Base-by-base conservation (phyloP, 1,140 invertebrate genomes). In the Drosophila rufa region DNA sequence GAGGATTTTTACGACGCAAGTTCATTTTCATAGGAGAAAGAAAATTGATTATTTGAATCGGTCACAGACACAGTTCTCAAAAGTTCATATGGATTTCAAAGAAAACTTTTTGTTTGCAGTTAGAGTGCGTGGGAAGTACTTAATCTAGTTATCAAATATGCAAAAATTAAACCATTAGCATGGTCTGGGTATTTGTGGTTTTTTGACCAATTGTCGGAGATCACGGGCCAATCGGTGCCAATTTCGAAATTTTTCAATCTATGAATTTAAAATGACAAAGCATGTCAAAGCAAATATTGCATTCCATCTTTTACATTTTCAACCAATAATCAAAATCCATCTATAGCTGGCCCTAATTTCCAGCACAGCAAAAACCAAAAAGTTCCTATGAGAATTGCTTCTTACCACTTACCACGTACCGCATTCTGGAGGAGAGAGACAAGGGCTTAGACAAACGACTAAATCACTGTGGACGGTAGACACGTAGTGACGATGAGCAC, bases 181-280 rank as follows among this genome's bases (percentile, higher is more conserved):
- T 36, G 33, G 7, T 8, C 33, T 9, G 33, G 11, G 1, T 9
- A 11, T 36, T 36, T 36, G 43, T 57, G n/a, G 11, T 53, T 25
- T 58, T 36, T 71, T 30, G 33, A 5, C 27, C 38, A 67, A 57
- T 46, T n/a, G 12, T 8, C 9, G 22, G 19, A 38, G 14, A 51
- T 40, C 48, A 27, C 36, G 2, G 42, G 2, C 17, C 33, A 48
- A 60, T 22, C 36, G 36, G 57, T 25, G 19, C 42, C 42, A 43
- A 59, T 73, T 70, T 59, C 12, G 1, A 73, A 42, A 73, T 66
- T 36, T 58, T 43, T 56, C 68, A 53, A 71, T 53, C 47, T 58
- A 47, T 65, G 60, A 48, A 58, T 64, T 58, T 27, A 30, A n/a
- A 38, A 74, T 58, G 53, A 27, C 19, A 19, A 19, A 19, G 19